phyloP scores from a whole-genome alignment of 2,797 vertebrate genomes.

The Mycteria americana region DNA sequence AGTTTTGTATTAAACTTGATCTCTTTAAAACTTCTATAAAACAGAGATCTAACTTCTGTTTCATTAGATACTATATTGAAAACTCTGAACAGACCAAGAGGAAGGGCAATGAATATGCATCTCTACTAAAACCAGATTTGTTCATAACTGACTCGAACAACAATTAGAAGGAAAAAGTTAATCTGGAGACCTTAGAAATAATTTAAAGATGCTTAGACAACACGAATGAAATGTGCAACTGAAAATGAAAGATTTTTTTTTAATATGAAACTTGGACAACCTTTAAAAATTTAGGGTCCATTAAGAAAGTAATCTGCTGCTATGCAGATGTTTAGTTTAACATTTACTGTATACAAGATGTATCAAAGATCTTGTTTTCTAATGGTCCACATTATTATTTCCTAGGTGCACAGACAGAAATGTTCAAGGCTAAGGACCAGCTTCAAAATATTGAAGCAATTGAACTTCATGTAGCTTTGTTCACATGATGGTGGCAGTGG shows the following conservation, averaged over 20 bases:
- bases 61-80: neutral
- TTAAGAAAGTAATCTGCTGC: neutral
- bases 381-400: neutral
- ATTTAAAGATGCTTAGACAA: neutral
- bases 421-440: neutral
- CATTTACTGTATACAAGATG: neutral
- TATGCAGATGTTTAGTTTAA: neutral
- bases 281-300: neutral
- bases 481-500: neutral
- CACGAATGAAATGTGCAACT: neutral
- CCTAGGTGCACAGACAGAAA: neutral
- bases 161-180: neutral
- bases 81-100: neutral
- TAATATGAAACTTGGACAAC: neutral
- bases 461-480: neutral
- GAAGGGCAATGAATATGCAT: neutral
- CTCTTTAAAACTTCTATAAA: neutral
- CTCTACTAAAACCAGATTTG: neutral
- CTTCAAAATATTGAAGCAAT: neutral
- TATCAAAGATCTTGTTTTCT: neutral
- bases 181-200: neutral
- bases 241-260: neutral
- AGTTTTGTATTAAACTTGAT: neutral
- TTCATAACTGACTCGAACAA: neutral
- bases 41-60: neutral